Evolutionary conservation across 2,797 vertebrate species (phyloP), one percentile per base, ranked within the genome.

Genomic region (Coregonus suidteri): DNA sequence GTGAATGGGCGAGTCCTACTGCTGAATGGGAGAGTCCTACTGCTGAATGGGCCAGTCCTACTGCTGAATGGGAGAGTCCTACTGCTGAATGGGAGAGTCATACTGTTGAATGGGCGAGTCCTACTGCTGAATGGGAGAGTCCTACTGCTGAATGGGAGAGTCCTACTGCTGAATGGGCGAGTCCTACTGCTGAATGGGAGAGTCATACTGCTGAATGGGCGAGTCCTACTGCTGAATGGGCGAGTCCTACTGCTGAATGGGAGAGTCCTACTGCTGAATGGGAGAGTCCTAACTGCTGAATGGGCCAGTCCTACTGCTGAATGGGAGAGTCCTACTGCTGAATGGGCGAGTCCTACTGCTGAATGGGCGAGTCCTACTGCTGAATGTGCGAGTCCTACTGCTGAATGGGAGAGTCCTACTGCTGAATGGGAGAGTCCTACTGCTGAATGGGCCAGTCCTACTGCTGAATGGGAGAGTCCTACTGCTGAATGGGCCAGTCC

Each of bases 341-440:
- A 90, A 85, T 65, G 85, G 34, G 34, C 3, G 0, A 35, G 34
- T 3, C 34, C 34, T 35, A 35, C 34, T 35, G 3, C 34, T 25
- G 86, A 88, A 88, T 86, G 79, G 87, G 79, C 76, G 76, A 74
- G 76, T 79, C 69, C 78, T 74, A 76, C 67, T 86, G 86, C 91
- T 82, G 84, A 90, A 85, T 65, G 85, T 4, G 34, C 3, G 0
- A 35, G 34, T 3, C 34, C 34, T 35, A 35, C 34, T 35, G 3
- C 34, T 25, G 25, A 25, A 25, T 25, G 25, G 25, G 25, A 25
- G 25, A 25, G 25, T 25, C 25, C 25, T 25, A 25, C 25, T 25
- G 25, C 25, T 25, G 86, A 88, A 88, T 86, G 79, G 87, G 79
- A 75, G 76, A 74, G 76, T 79, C 69, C 78, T 74, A 76, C 67